These are phyloP conservation scores for human DNA, from an alignment of 2,113 vertebrate species.

Conservation along the genomic window GRCh38 chr19:7471501-7472000, in stretches of 20 bases:
- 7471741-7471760: neutral
- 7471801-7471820: neutral
- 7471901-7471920: neutral
- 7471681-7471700: neutral
- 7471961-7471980: slow-evolving; percentile 75
- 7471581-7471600: neutral
- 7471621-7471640: neutral
- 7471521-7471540: neutral
- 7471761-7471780: neutral
- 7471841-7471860: neutral
- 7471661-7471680: neutral
- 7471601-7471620: neutral
- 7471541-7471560: neutral
- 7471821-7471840: neutral
- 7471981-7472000: slow-evolving; percentile 76
- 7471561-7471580: neutral
- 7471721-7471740: neutral
- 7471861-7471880: neutral
- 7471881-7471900: neutral
- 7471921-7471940: rapidly evolving
- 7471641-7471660: neutral
- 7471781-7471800: neutral
- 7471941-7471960: slow-evolving; percentile 61
- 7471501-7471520: neutral
- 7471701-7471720: too few relatives aligned